Evolutionary conservation across 2,888 invertebrate species (phyloP).

Genomic region (Ferdinandea cuprea): DNA sequence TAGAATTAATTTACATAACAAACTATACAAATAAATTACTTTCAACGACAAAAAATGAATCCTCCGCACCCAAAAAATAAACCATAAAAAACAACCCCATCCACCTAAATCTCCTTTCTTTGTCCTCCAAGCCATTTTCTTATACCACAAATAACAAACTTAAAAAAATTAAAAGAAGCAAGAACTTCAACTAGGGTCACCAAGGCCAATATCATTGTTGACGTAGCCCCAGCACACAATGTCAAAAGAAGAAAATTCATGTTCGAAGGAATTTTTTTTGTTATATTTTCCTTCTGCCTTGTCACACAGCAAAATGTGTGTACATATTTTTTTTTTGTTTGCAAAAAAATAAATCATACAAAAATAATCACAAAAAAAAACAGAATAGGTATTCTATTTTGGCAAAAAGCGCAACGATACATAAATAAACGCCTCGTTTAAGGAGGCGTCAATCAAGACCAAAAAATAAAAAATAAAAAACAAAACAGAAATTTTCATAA

Average conservation of each 20-base stretch:
- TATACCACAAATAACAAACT: neutral
- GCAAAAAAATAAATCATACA: slow-evolving; percentile 15
- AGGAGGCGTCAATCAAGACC: slow-evolving; percentile 60
- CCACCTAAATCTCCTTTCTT: neutral
- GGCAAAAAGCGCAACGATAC: slow-evolving; percentile 25
- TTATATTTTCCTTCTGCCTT: too few relatives aligned
- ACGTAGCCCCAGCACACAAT: slow-evolving; percentile 1
- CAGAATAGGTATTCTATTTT: slow-evolving; percentile 29
- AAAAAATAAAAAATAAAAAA: slow-evolving; percentile 11
- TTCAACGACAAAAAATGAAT: neutral
- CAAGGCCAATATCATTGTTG: slow-evolving; percentile 27
- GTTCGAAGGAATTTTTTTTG: too few relatives aligned
- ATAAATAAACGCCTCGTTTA: slow-evolving; percentile 43
- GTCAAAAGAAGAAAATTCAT: neutral
- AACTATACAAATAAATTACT: too few relatives aligned
- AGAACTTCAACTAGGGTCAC: slow-evolving; percentile 16
- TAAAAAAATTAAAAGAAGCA: slow-evolving; percentile 15
- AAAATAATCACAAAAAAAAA: slow-evolving; percentile 13
- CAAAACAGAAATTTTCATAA: too few relatives aligned
- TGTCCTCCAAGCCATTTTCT: neutral
- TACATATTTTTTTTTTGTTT: neutral
- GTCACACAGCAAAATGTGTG: too few relatives aligned
- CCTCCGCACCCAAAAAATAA: neutral
- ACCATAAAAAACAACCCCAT: too few relatives aligned
- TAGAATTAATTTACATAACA: too few relatives aligned